Conservation (phyloP, 1,140 invertebrate species). For the Drosophila mojavensis region DNA sequence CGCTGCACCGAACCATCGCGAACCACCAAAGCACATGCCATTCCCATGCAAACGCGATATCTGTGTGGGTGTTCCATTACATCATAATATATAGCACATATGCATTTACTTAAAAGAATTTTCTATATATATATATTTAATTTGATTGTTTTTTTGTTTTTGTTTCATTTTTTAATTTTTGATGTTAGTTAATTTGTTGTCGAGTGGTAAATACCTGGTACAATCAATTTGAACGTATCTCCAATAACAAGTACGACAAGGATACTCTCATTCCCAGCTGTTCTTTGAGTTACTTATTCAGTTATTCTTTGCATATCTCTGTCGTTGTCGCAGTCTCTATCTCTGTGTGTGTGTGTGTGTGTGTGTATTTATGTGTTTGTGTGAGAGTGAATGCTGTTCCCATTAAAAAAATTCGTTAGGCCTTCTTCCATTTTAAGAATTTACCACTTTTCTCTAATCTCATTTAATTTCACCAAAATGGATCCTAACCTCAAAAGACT, state of each 20-base stretch:
- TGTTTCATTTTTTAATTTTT: conserved; percentile 7
- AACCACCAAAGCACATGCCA: conserved; percentile 41
- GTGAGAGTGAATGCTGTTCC: conserved; percentile 2
- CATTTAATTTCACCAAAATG: conserved; percentile 3
- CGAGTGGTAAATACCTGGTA: conserved; percentile 51
- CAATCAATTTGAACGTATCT: conserved; percentile 47
- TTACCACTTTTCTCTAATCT: conserved; percentile 14
- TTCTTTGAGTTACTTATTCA: conserved; percentile 19
- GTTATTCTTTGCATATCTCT: background rate
- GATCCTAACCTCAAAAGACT: conserved; percentile 10
- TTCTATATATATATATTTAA: background rate
- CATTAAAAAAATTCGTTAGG: conserved; percentile 37
- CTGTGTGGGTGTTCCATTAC: conserved; percentile 14
- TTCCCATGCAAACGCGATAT: conserved; percentile 47
- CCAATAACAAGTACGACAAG: conserved; percentile 37
- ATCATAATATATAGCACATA: conserved; percentile 10
- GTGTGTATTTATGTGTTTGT: background rate
- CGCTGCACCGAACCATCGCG: background rate
- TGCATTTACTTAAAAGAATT: conserved; percentile 15
- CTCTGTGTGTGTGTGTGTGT: conserved; percentile 18
- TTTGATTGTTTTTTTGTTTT: background rate
- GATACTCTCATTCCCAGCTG: conserved; percentile 38
- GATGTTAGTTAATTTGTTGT: conserved; percentile 37
- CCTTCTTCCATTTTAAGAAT: conserved; percentile 29
- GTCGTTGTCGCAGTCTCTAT: background rate